Conservation (phyloP, 2,888 invertebrate genomes). For the Rapana venosa region DNA sequence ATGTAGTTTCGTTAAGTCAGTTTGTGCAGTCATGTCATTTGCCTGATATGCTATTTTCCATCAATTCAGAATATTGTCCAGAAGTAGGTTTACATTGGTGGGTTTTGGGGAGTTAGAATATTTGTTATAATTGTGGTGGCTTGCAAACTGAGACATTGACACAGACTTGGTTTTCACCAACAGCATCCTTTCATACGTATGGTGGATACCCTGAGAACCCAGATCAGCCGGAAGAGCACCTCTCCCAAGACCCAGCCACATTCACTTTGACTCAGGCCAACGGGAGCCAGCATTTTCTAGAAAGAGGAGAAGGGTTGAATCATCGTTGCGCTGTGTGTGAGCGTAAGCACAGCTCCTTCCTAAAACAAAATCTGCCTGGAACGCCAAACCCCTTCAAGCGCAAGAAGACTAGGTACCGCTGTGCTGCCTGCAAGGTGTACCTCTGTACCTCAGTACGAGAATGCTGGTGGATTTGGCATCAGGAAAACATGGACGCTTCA, state of each 20-base stretch:
- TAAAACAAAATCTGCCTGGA: conserved; percentile 11
- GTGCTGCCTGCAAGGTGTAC: conserved; percentile 28
- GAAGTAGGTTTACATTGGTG: too few relatives aligned
- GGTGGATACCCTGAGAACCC: conserved; percentile 22
- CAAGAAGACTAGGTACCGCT: conserved; percentile 27
- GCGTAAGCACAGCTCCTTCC: conserved; percentile 6
- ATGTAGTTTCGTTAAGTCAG: too few relatives aligned
- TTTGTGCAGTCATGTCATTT: too few relatives aligned
- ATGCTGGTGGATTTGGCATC: conserved; percentile 38
- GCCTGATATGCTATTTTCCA: too few relatives aligned
- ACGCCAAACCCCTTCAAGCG: conserved; percentile 34
- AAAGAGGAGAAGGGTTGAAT: conserved; percentile 31
- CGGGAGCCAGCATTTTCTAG: conserved; percentile 8
- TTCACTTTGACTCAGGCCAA: neutral
- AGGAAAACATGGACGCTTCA: neutral
- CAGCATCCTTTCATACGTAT: conserved; percentile 8
- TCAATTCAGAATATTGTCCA: too few relatives aligned
- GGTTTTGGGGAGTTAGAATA: neutral
- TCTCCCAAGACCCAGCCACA: neutral
- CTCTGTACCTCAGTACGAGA: conserved; percentile 15
- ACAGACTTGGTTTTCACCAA: conserved; percentile 26
- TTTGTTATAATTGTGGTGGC: neutral
- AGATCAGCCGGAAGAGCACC: neutral
- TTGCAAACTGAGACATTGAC: conserved; percentile 23
- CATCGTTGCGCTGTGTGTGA: conserved; percentile 37